These are phyloP conservation scores for Picathartes gymnocephalus DNA, from an alignment of 2,113 vertebrate species.

Conservation along the genomic window DNA sequence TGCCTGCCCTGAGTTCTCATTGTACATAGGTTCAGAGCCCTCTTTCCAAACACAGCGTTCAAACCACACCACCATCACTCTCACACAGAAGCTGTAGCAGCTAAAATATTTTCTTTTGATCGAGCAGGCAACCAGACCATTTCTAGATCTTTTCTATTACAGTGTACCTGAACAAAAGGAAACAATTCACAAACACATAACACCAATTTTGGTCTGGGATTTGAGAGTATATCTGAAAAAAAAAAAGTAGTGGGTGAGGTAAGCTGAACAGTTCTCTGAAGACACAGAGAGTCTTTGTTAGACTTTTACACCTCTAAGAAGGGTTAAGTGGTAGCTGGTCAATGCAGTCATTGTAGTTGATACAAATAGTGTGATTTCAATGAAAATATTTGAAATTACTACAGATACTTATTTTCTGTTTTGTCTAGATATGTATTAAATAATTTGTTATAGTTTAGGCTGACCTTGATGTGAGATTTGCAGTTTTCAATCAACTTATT, in stretches of 20 bases:
- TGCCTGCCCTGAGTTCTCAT: neutral
- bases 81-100: neutral
- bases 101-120: neutral
- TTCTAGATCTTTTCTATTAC: neutral
- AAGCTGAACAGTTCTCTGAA: neutral
- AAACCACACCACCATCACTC: neutral
- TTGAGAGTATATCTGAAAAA: neutral
- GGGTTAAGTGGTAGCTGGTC: neutral
- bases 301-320: neutral
- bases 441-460: neutral
- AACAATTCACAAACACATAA: neutral
- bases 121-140: neutral
- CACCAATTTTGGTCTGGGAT: neutral
- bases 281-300: neutral
- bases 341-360: neutral
- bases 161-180: neutral
- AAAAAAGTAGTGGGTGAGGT: neutral
- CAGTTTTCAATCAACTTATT: neutral
- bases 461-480: neutral
- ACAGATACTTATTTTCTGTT: neutral
- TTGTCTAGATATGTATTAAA: neutral
- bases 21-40: fast-evolving
- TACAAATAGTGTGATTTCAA: neutral
- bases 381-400: neutral
- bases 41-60: neutral